These are phyloP conservation scores for Acyrthosiphon pisum DNA, from an alignment of 1,140 invertebrate species.

Conservation along the genomic window DNA sequence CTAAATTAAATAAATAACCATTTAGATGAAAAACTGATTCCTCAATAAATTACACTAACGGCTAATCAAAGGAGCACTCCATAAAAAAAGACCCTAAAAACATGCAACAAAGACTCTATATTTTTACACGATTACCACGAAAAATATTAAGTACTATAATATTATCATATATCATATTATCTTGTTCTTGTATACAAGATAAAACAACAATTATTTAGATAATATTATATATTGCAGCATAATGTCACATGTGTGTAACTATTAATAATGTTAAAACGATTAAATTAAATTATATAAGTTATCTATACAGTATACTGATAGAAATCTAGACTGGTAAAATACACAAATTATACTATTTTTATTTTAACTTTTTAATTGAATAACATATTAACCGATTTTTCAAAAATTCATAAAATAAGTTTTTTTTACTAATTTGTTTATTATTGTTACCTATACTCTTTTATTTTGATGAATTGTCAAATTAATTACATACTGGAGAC, in stretches of 20 bases:
- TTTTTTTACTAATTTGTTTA: not conserved
- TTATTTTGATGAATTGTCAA: not conserved
- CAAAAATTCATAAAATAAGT: not conserved
- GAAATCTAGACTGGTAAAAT: not conserved
- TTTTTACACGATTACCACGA: not conserved
- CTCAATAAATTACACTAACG: not conserved
- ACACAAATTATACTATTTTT: not conserved
- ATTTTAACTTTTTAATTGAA: not conserved
- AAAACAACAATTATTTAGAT: not conserved
- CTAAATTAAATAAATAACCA: not conserved
- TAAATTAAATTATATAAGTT: not conserved
- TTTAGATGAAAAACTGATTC: not conserved
- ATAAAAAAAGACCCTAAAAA: not conserved
- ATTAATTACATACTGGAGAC: not conserved
- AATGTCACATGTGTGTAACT: not conserved
- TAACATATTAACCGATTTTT: not conserved
- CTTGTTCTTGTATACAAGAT: not conserved
- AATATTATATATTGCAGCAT: not conserved
- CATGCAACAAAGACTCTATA: too few relatives aligned
- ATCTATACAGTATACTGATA: not conserved
- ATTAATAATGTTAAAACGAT: not conserved
- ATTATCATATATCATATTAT: not conserved
- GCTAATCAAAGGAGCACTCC: not conserved
- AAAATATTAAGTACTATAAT: not conserved
- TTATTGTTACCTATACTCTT: not conserved